These are phyloP conservation scores for Troides oblongomaculatus DNA, from an alignment of 2,888 invertebrate species.

Conservation along the genomic window DNA sequence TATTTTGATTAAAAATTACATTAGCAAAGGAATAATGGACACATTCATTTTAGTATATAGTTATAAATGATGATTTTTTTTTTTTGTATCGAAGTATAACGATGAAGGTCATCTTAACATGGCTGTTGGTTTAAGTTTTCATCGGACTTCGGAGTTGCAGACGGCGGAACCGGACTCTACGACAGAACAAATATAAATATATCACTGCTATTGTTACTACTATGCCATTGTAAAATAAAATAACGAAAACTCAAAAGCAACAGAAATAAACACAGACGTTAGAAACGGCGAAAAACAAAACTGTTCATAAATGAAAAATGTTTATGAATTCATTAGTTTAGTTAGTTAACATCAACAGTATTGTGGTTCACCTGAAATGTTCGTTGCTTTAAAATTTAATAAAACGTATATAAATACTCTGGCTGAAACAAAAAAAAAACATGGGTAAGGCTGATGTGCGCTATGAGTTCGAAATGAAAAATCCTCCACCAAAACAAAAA, in stretches of 20 bases:
- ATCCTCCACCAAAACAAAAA: conserved; percentile 56
- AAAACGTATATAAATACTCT: conserved; percentile 76
- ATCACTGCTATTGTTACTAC: conserved; percentile 25
- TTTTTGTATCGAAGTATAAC: conserved; percentile 37
- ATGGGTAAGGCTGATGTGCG: conserved; percentile 32
- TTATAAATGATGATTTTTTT: conserved; percentile 42
- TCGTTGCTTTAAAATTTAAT: conserved; percentile 47
- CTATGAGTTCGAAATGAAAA: conserved; percentile 27
- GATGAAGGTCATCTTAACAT: conserved; percentile 59
- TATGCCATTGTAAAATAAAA: conserved; percentile 25
- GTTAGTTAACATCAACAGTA: conserved; percentile 38
- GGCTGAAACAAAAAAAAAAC: conserved; percentile 71
- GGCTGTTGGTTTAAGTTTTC: conserved; percentile 87
- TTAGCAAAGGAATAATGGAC: conserved; percentile 23
- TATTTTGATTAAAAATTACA: conserved; percentile 11
- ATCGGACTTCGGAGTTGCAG: conserved; percentile 82
- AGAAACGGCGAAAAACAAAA: conserved; percentile 33
- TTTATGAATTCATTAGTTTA: conserved; percentile 28
- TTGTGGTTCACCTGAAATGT: conserved; percentile 30
- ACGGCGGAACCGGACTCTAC: conserved; percentile 85
- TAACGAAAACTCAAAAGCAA: conserved; percentile 16
- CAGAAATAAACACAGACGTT: conserved; percentile 32
- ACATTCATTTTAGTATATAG: conserved; percentile 28
- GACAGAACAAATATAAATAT: conserved; percentile 51
- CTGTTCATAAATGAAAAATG: conserved; percentile 27